A percentile compares a stretch with the other conserved stretches of the same genome.
Conservation (phyloP, 2,113 vertebrate genomes). For the Lepisosteus oculatus region DNA sequence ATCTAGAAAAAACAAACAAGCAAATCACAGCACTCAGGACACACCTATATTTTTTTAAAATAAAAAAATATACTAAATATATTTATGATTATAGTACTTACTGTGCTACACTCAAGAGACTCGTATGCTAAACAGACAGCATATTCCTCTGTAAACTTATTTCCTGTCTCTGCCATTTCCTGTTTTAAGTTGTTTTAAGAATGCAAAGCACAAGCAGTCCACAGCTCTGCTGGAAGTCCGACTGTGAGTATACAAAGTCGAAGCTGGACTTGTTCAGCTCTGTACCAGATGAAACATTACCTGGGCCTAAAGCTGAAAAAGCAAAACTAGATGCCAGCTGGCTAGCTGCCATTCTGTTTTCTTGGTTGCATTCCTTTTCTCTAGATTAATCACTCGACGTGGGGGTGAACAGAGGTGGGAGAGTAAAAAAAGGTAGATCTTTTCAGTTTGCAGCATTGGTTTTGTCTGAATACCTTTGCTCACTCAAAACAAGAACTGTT, state of each 20-base stretch:
- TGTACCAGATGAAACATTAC: conserved; percentile 19
- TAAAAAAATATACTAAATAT: too few relatives aligned
- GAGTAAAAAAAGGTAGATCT: neutral
- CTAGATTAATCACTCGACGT: neutral
- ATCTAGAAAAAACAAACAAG: too few relatives aligned
- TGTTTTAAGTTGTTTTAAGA: neutral
- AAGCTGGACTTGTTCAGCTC: neutral
- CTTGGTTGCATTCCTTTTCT: neutral
- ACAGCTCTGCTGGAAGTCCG: neutral
- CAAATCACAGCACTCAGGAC: too few relatives aligned
- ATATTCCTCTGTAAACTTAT: conserved; percentile 2
- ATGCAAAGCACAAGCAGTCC: conserved; percentile 3
- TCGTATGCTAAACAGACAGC: too few relatives aligned
- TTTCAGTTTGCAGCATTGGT: neutral
- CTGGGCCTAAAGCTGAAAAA: conserved; percentile 10
- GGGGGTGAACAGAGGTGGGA: neutral
- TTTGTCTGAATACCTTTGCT: neutral
- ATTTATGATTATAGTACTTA: too few relatives aligned
- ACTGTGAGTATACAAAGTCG: neutral
- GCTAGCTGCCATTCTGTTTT: neutral
- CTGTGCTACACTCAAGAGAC: too few relatives aligned
- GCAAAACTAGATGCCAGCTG: conserved; percentile 4
- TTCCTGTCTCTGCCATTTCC: conserved; percentile 2
- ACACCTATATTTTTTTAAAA: too few relatives aligned
- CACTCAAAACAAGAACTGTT: neutral